Evolutionary conservation across 2,113 vertebrate species (phyloP).

Genomic region (Odocoileus hemionus): DNA sequence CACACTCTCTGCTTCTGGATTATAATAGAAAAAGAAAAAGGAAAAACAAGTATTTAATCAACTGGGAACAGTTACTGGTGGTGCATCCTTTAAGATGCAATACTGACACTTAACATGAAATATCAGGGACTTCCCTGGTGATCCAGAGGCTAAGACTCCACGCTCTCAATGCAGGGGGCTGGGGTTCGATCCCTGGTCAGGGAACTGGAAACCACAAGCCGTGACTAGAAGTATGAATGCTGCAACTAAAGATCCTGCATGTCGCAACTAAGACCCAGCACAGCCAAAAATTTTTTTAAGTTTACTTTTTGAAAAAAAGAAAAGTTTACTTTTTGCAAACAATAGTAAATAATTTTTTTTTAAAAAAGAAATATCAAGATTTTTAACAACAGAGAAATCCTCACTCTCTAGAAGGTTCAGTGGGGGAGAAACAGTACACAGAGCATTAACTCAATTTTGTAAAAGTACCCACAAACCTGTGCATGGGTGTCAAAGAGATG

Average conservation of each 20-base stretch:
- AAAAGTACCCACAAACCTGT: not conserved
- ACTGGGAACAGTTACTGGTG: not conserved
- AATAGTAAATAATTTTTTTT: not conserved
- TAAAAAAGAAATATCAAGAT: not conserved
- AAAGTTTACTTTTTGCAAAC: not conserved
- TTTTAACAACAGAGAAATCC: not conserved
- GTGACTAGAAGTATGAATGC: not conserved
- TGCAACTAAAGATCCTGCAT: not conserved
- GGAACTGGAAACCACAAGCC: not conserved
- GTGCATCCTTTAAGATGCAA: not conserved
- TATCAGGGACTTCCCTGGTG: not conserved
- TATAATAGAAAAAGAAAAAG: not conserved
- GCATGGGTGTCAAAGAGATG: not conserved
- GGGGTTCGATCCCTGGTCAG: not conserved
- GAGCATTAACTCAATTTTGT: not conserved
- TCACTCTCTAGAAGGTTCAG: not conserved
- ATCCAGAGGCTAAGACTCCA: not conserved
- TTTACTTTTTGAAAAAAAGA: not conserved
- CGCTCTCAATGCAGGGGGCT: not conserved
- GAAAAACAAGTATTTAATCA: not conserved
- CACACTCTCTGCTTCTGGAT: not conserved
- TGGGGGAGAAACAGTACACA: not conserved
- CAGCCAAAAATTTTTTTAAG: not conserved
- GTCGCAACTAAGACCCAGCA: not conserved
- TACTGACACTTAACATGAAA: not conserved